Evolutionary conservation across 2,113 vertebrate species (phyloP).

Genomic region (Lethenteron camtschaticum): DNA sequence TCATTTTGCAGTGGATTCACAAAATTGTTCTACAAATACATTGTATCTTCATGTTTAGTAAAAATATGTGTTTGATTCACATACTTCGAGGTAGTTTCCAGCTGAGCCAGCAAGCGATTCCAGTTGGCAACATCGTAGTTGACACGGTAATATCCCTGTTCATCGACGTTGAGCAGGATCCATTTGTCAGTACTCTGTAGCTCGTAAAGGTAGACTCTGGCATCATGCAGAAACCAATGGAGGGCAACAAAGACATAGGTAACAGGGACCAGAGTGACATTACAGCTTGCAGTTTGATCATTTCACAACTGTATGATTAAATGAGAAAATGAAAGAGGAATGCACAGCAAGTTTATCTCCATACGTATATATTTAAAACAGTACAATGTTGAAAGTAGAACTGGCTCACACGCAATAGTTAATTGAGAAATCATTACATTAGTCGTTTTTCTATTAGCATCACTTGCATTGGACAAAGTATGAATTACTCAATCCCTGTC

Average conservation of each 20-base stretch:
- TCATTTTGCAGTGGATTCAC: too few relatives aligned
- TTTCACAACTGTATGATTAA: neutral
- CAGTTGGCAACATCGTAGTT: neutral
- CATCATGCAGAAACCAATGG: neutral
- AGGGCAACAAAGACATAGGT: neutral
- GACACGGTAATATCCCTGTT: neutral
- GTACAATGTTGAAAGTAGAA: too few relatives aligned
- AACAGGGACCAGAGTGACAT: neutral
- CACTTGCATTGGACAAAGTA: neutral
- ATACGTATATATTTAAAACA: too few relatives aligned
- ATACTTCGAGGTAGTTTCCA: too few relatives aligned
- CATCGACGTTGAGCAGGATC: neutral
- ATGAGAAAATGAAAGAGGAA: neutral
- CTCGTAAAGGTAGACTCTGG: fast-evolving
- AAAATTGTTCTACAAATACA: too few relatives aligned
- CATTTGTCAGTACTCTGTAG: constrained; percentile 8
- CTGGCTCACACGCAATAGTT: too few relatives aligned
- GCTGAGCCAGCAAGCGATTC: too few relatives aligned
- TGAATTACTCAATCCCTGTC: neutral
- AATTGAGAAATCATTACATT: too few relatives aligned
- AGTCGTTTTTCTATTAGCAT: neutral
- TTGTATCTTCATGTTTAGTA: too few relatives aligned
- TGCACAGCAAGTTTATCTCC: too few relatives aligned
- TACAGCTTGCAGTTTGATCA: neutral
- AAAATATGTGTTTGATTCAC: too few relatives aligned